These are phyloP conservation scores for Agrypnia vestita DNA, from an alignment of 1,140 invertebrate species.

Conservation along the genomic window DNA sequence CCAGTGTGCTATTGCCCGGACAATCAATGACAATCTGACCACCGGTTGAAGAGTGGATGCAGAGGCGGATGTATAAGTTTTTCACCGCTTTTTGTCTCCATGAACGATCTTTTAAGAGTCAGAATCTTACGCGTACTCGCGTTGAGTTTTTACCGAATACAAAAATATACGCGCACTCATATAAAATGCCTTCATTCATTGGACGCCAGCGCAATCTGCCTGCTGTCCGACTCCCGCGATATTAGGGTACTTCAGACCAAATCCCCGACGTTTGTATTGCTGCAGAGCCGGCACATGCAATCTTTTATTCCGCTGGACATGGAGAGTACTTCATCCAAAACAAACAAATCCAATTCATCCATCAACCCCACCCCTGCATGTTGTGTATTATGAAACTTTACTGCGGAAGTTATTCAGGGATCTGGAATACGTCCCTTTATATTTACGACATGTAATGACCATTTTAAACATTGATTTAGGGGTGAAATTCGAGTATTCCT, in stretches of 20 bases:
- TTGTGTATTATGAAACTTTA: neutral
- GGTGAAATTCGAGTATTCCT: neutral
- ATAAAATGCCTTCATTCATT: too few species aligned
- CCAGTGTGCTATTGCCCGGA: too few species aligned
- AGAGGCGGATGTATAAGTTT: too few species aligned
- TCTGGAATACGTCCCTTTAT: neutral
- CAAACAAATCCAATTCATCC: conserved; percentile 58
- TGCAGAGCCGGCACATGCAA: too few species aligned
- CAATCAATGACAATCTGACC: too few species aligned
- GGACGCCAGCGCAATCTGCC: neutral
- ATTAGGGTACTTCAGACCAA: neutral
- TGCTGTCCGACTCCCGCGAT: neutral
- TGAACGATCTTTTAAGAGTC: too few species aligned
- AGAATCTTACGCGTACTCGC: too few species aligned
- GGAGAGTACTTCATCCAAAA: conserved; percentile 39
- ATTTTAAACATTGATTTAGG: neutral
- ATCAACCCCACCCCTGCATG: conserved; percentile 34
- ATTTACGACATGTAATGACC: conserved; percentile 8
- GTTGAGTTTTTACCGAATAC: too few species aligned
- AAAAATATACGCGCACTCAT: too few species aligned
- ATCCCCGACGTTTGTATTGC: too few species aligned
- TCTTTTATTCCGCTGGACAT: conserved; percentile 14
- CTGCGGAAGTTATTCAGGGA: neutral
- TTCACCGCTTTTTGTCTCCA: too few species aligned
- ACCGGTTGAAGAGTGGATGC: too few species aligned